These are phyloP conservation scores for Eupithecia dodoneata DNA, from an alignment of 2,888 invertebrate species.

Conservation along the genomic window DNA sequence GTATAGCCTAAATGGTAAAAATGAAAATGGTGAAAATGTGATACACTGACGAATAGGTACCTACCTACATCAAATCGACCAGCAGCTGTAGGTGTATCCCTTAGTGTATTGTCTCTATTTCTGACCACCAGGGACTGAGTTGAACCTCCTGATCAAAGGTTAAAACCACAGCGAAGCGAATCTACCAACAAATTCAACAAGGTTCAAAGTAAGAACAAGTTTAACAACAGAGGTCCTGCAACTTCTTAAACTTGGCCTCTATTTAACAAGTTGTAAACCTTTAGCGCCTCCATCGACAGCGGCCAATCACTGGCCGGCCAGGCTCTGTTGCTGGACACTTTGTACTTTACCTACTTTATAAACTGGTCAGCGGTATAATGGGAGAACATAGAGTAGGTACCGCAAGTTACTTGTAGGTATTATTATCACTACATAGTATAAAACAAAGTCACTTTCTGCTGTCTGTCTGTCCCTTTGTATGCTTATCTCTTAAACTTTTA, in stretches of 20 bases:
- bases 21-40: no score
- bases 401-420: background rate
- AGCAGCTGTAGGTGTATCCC: no score
- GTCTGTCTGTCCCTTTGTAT: no score
- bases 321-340: background rate
- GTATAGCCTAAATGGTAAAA: no score
- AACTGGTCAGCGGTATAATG: background rate
- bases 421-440: no score
- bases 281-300: background rate
- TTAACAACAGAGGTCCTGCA: background rate
- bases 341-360: background rate
- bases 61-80: no score
- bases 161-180: background rate
- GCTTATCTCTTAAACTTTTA: no score
- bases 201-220: background rate
- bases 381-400: background rate
- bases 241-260: background rate
- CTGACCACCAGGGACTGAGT: background rate
- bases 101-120: background rate
- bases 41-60: no score
- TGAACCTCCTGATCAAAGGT: background rate
- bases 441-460: no score
- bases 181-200: background rate
- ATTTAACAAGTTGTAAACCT: slow-evolving; percentile 2
- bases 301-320: background rate